Evolutionary conservation across 2,113 vertebrate genomes (phyloP), one percentile per base, ranked within the genome.

Genomic region (Chloroceryle aenea): DNA sequence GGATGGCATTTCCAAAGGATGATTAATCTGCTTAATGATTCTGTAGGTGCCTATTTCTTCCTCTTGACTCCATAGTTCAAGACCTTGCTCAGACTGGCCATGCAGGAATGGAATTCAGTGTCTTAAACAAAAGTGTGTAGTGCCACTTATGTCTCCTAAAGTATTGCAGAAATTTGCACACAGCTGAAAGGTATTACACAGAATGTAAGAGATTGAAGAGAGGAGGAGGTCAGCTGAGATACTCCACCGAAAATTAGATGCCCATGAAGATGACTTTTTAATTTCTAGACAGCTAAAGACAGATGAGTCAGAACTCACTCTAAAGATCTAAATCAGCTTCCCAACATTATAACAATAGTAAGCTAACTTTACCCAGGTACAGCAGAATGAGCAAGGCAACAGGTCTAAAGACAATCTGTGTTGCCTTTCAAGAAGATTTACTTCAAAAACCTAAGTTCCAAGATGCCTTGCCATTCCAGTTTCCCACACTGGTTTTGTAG

Each of bases 191-290:
- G 20, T 34, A 26, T 16, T 27, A 9, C 17, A 47, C 13, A 68
- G 10, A 6, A 43, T 50, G 21, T 26, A 64, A 34, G 29, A 75
- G 9, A 38, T 17, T 68, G 20, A 16, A 62, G 48, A 78, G 2
- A 22, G 7, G 4, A 6, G 2, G 2, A 38, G 23, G 6, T 48
- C n/a, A 67, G 30, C 26, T 0, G 2, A 17, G 4, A n/a, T 52
- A 43, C 4, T 50, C 15, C 9, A 63, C 22, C 22, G 59, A 9
- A 34, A 3, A 18, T 7, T 47, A 12, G 4, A 43, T 43, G 36
- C 5, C 52, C 19, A 64, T 4, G 4, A 76, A 36, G 15, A 27
- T 2, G 4, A 58, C 15, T 32, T 52, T 38, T 42, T 63, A 34
- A 64, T 52, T 83, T 63, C 29, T 86, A 53, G 53, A 73, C 15